Percentiles rank a stretch among this genome's conserved stretches.
Conservation (phyloP, 2,113 vertebrate species). For the Lepisosteus oculatus region DNA sequence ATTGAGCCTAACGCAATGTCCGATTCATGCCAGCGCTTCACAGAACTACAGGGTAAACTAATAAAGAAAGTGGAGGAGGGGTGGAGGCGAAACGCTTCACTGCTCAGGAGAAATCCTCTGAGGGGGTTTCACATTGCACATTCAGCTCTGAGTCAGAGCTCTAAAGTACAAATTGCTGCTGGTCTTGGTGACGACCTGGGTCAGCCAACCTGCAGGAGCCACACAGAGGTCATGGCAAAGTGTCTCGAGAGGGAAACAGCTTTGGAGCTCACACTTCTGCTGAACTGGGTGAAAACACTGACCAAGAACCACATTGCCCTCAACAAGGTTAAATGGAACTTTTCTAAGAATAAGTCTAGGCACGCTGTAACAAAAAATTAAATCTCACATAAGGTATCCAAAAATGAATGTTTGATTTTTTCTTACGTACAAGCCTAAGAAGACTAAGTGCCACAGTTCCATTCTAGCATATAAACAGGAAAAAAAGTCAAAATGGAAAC, state of each 20-base stretch:
- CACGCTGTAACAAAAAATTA: too few relatives aligned
- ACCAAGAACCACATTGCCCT: not conserved
- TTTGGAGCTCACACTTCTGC: conserved; percentile 24
- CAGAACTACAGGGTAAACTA: conserved; percentile 24
- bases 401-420: too few relatives aligned
- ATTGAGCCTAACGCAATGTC: conserved; percentile 14
- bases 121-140: conserved; percentile 57
- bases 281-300: not conserved
- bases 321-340: too few relatives aligned
- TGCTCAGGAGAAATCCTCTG: conserved; percentile 44
- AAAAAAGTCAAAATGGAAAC: too few relatives aligned
- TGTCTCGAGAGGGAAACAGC: conserved; percentile 34
- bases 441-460: too few relatives aligned
- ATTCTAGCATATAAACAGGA: too few relatives aligned
- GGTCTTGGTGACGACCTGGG: conserved; percentile 51
- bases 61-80: conserved; percentile 33
- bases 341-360: too few relatives aligned
- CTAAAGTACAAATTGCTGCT: conserved; percentile 51
- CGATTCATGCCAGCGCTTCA: conserved; percentile 3
- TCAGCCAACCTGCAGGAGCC: conserved; percentile 43
- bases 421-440: too few relatives aligned
- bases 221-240: conserved; percentile 47
- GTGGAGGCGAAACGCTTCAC: conserved; percentile 50
- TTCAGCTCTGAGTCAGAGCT: conserved; percentile 55
- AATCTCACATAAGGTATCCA: too few relatives aligned